Evolutionary conservation across 2,888 invertebrate species (phyloP).

Genomic region (Pachydiplax longipennis): DNA sequence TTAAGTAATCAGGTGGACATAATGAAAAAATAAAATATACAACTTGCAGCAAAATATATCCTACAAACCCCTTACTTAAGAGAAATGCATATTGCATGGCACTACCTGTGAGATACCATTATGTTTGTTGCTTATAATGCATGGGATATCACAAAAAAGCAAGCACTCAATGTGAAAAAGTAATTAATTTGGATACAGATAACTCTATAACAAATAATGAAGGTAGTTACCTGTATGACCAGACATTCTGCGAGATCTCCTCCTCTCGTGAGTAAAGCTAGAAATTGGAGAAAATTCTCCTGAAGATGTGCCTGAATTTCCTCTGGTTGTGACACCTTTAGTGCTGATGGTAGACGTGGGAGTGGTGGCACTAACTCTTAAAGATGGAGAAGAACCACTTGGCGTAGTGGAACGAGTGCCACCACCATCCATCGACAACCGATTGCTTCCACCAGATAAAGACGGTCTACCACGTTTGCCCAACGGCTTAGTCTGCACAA

Average conservation of each 20-base stretch:
- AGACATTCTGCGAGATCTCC: slow-evolving; percentile 51
- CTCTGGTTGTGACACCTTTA: slow-evolving; percentile 57
- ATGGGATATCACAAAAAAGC: too few relatives aligned
- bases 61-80: too few relatives aligned
- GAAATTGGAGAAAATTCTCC: slow-evolving; percentile 40
- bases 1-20: too few relatives aligned
- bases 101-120: too few relatives aligned
- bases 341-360: slow-evolving; percentile 71
- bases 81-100: too few relatives aligned
- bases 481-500: slow-evolving; percentile 35
- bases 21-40: too few relatives aligned
- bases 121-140: too few relatives aligned
- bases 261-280: slow-evolving; percentile 46
- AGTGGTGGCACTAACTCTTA: slow-evolving; percentile 63
- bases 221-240: slow-evolving; percentile 50
- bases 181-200: neutral
- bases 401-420: slow-evolving; percentile 5
- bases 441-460: slow-evolving; percentile 45
- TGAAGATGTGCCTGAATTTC: slow-evolving; percentile 51
- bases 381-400: neutral
- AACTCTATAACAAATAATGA: too few relatives aligned
- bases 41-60: too few relatives aligned
- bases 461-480: slow-evolving; percentile 50
- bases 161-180: neutral
- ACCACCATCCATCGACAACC: neutral